Percentiles rank a stretch among this genome's conserved stretches.
Conservation (phyloP, 1,140 invertebrate species). For the Acyrthosiphon pisum region DNA sequence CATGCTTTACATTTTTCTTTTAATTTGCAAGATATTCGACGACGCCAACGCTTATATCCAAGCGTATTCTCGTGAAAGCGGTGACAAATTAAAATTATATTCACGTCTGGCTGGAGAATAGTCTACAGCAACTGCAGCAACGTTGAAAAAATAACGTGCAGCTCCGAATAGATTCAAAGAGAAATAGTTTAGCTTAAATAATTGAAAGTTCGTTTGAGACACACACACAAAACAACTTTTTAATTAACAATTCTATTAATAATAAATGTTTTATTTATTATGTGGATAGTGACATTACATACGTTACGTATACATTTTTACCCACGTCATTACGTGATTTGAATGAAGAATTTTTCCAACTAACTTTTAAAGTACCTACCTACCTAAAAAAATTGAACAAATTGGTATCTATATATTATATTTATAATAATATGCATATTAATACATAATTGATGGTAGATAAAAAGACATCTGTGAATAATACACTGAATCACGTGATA, state of each 20-base stretch:
- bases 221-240: neutral
- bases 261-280: neutral
- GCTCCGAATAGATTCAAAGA: neutral
- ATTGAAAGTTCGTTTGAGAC: neutral
- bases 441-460: neutral
- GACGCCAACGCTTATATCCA: neutral
- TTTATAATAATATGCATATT: neutral
- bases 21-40: neutral
- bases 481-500: neutral
- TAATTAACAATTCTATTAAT: slow-evolving; percentile 2
- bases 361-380: neutral
- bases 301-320: neutral
- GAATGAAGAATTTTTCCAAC: neutral
- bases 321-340: neutral
- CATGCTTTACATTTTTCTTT: neutral
- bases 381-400: neutral
- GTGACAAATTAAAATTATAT: neutral
- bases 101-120: neutral
- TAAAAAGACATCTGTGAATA: neutral
- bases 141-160: neutral
- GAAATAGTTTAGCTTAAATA: neutral
- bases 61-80: neutral
- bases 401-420: neutral
- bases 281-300: neutral
- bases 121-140: neutral